Evolutionary conservation across 2,888 invertebrate genomes (phyloP).

Genomic region (Hirtodrosophila trivittata): DNA sequence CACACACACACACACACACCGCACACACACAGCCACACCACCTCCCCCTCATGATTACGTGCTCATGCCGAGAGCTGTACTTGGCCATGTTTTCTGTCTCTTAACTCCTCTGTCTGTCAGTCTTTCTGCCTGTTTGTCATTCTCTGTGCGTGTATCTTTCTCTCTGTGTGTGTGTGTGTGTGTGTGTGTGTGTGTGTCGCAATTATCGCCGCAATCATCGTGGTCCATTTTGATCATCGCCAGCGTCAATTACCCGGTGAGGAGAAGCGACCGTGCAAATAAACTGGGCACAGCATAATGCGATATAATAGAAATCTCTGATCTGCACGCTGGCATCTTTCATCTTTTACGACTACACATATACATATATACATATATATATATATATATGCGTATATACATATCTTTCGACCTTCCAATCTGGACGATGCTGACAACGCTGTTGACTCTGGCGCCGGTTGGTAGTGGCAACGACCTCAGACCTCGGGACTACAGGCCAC

Average conservation of each 20-base stretch:
- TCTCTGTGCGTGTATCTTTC: constrained; percentile 18
- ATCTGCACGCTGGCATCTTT: constrained; percentile 16
- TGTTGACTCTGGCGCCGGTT: constrained; percentile 9
- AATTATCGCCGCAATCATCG: constrained; percentile 75
- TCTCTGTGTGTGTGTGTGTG: background rate
- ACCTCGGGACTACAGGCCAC: background rate
- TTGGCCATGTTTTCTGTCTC: constrained; percentile 11
- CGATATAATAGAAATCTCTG: constrained; percentile 8
- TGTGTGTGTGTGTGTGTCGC: constrained; percentile 55
- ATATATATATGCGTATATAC: too few relatives aligned
- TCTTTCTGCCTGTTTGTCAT: constrained; percentile 29
- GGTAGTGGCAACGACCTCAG: constrained; percentile 37
- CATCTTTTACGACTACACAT: background rate
- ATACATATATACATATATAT: too few relatives aligned
- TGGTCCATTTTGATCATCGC: constrained; percentile 74
- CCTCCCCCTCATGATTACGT: constrained; percentile 12
- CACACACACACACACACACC: background rate
- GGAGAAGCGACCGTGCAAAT: constrained; percentile 10
- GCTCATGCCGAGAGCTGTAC: constrained; percentile 13
- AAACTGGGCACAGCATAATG: constrained; percentile 1
- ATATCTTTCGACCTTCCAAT: constrained; percentile 13
- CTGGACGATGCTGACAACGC: background rate
- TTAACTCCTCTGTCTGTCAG: constrained; percentile 5
- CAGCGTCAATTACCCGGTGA: constrained; percentile 62
- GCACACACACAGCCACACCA: background rate